Evolutionary conservation across 2,113 vertebrate species (phyloP), one percentile per base, ranked within the genome.

Genomic region (Electrona antarctica): DNA sequence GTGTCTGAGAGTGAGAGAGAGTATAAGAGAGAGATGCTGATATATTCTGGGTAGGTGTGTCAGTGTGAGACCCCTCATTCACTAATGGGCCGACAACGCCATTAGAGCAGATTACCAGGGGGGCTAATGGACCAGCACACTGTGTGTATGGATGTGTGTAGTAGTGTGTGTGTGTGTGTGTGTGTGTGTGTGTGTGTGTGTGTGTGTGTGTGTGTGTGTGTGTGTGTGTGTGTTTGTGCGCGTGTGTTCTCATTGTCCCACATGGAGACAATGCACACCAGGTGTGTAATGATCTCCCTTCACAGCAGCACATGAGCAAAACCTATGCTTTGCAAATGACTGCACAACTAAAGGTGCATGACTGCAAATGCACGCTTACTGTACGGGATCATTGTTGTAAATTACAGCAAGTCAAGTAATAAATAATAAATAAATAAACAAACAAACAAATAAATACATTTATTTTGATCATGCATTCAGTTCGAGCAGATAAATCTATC

Each of bases 61-160:
- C 13, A 21, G 67, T 56, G 21, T 13, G 58, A 54, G 51, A 50
- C 61, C 59, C 59, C 67, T 66, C n/a, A 21, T 60, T 62, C 55
- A 55, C 63, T 74, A 67, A 71, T 71, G 71, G 63, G 56, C 58
- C 67, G 29, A 68, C 66, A 75, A 49, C 10, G 49, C 71, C 69
- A 64, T 75, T 70, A 71, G 63, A 50, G 63, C 49, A 56, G 67
- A 78, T 78, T 74, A 78, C 73, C 52, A 64, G 54, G 21, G 14
- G 48, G 61, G 59, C 64, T 75, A 71, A 74, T 74, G 64, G 49
- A 67, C 56, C 66, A 73, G 15, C 56, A 54, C 63, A 13, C 62
- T 14, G 64, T 55, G 64, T 55, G 64, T 55, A 5, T 41, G 64
- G 52, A 15, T 48, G 60, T 63, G 60, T 63, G 60, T 48, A 21